phyloP scores from a whole-genome alignment of 2,888 invertebrate species.

The Nomada ferruginata region DNA sequence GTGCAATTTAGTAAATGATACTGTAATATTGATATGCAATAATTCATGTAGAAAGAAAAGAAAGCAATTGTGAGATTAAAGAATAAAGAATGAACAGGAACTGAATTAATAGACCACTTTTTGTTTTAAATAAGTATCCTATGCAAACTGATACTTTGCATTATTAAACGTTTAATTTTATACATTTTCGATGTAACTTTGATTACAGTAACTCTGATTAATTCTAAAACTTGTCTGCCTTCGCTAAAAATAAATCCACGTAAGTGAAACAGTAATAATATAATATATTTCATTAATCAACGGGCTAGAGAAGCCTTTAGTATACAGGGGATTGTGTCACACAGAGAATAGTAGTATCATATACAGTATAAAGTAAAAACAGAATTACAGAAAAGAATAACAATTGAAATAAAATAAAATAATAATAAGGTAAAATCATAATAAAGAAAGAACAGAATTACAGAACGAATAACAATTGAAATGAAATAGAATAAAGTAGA shows the following conservation, averaged over 20 bases:
- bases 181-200: slow-evolving; percentile 15
- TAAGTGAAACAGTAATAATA: background rate
- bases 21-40: background rate
- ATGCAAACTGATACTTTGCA: background rate
- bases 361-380: no score
- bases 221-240: slow-evolving; percentile 2
- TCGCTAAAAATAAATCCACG: background rate
- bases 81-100: background rate
- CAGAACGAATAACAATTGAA: no score
- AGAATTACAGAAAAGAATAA: no score
- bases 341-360: no score
- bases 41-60: background rate
- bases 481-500: no score
- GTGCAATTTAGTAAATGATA: background rate
- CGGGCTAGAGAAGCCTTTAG: no score
- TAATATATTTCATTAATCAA: no score
- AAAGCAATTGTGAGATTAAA: background rate
- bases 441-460: no score
- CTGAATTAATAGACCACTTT: background rate
- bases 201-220: background rate
- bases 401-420: no score
- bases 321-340: no score
- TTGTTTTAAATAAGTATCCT: background rate
- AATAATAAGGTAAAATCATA: no score
- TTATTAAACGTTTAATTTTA: background rate